Conservation (phyloP, 2,797 vertebrate species). For the Botia almorhae region DNA sequence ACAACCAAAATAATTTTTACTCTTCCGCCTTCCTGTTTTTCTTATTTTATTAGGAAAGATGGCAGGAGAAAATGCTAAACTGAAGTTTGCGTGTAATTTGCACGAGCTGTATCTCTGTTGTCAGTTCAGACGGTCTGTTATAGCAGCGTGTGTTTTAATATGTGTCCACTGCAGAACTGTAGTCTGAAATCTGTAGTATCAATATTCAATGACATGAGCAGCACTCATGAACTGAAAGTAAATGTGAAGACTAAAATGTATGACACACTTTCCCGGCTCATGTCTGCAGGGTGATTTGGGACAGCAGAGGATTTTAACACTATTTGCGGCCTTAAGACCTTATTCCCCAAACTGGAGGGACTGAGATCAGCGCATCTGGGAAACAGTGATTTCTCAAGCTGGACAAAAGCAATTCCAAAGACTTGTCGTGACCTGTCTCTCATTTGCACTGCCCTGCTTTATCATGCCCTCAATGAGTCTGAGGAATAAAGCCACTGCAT, state of each 20-base stretch:
- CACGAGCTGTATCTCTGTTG: not conserved
- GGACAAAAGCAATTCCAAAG: slow-evolving; percentile 49
- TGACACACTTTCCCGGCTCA: slow-evolving; percentile 7
- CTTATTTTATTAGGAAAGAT: not conserved
- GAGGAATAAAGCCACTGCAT: slow-evolving; percentile 16
- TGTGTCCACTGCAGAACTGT: not conserved
- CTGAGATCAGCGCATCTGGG: slow-evolving; percentile 34
- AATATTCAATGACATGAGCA: slow-evolving; percentile 7
- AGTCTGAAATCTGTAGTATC: not conserved
- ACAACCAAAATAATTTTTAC: not conserved
- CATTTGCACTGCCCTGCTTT: slow-evolving; percentile 43
- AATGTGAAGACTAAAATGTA: slow-evolving; percentile 11
- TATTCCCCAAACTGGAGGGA: slow-evolving; percentile 27
- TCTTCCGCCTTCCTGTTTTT: not conserved
- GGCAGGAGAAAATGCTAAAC: not conserved
- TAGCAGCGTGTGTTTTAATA: not conserved
- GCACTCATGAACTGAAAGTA: not conserved
- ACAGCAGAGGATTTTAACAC: slow-evolving; percentile 5
- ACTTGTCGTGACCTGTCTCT: slow-evolving; percentile 49
- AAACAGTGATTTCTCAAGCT: slow-evolving; percentile 27
- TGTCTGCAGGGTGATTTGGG: not conserved
- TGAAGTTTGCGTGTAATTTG: not conserved
- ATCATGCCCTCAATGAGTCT: slow-evolving; percentile 19
- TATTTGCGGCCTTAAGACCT: slow-evolving; percentile 24
- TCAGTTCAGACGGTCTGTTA: no score